Base-by-base conservation (phyloP, 2,113 vertebrate genomes). In the Vicugna pacos region DNA sequence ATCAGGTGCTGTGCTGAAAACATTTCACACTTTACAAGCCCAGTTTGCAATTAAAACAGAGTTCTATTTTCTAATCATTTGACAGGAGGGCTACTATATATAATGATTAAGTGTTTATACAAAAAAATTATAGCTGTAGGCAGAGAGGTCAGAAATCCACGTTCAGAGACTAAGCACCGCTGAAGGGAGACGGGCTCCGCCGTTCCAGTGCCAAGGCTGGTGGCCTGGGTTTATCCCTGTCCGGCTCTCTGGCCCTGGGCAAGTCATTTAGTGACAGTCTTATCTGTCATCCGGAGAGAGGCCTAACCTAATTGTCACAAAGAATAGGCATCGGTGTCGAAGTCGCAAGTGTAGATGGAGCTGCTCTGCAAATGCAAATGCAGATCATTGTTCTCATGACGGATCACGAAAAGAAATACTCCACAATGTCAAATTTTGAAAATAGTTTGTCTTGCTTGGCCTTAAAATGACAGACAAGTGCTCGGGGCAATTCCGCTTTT, bases 1-100 rank as follows among this genome's bases (percentile, higher is more conserved):
- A 93, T 32, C 30, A 93, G 46, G 76, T 11, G 6, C 30, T 76
- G 14, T 87, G 15, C 30, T 94, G 79, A 97, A 97, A 98, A 94
- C 67, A 91, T 94, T 97, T 87, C 72, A 93, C 35, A 96, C 11
- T 56, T 96, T 70, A 50, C 35, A 96, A 96, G 62, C 0, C 0
- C 64, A 73, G 67, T 38, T 81, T n/a, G 79, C 73, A 88, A 93
- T 94, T 73, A 91, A 95, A 89, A 93, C 64, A 32, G 4, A 80
- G 42, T 88, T 82, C 56, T 67, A 32, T 93, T 93, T 96, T 89
- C 42, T 93, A 54, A 6, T 85, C 85, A 97, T 80, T 60, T 70
- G 8, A 35, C 86, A 60, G 17, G 2, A 84, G 11, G 15, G 16
- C 38, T 67, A 69, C 20, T 73, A 42, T 35, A 62, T 65, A 60